phyloP scores from a whole-genome alignment of 2,797 vertebrate genomes.

The Pangasius larnaudii region DNA sequence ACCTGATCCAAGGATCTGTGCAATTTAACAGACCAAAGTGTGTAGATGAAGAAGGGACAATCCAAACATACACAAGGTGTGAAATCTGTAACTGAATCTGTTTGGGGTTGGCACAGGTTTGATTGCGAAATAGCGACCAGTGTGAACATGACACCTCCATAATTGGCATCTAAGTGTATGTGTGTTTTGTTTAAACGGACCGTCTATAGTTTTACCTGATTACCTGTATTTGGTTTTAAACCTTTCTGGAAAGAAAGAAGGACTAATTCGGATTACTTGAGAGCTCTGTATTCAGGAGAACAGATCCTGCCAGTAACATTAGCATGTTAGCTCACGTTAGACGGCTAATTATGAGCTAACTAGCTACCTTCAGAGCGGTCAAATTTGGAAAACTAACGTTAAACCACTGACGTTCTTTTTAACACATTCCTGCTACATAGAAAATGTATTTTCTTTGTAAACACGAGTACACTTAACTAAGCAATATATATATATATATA shows the following conservation, averaged over 20 bases:
- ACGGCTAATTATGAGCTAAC: conserved; percentile 17
- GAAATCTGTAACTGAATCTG: conserved; percentile 4
- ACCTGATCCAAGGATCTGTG: not conserved
- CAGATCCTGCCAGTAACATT: not conserved
- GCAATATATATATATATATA: not conserved
- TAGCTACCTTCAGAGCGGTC: conserved; percentile 1
- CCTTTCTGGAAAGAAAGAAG: not conserved
- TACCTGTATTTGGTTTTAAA: not conserved
- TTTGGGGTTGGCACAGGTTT: conserved; percentile 9
- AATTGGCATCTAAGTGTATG: not conserved
- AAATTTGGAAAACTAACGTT: not conserved
- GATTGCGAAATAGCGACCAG: conserved; percentile 17
- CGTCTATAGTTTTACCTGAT: not conserved
- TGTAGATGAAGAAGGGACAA: not conserved
- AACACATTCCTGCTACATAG: not conserved
- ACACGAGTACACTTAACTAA: not conserved
- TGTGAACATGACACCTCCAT: conserved; percentile 28
- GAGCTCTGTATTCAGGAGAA: not conserved
- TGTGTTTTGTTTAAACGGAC: not conserved
- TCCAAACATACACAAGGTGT: not conserved
- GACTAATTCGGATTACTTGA: not conserved
- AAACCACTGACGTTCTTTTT: not conserved
- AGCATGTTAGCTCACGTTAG: conserved; percentile 24
- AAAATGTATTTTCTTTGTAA: not conserved
- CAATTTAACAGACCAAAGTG: not conserved